Evolutionary conservation across 1,140 invertebrate genomes (phyloP), one percentile per base, ranked within the genome.

Genomic region (Drosophila pandora): DNA sequence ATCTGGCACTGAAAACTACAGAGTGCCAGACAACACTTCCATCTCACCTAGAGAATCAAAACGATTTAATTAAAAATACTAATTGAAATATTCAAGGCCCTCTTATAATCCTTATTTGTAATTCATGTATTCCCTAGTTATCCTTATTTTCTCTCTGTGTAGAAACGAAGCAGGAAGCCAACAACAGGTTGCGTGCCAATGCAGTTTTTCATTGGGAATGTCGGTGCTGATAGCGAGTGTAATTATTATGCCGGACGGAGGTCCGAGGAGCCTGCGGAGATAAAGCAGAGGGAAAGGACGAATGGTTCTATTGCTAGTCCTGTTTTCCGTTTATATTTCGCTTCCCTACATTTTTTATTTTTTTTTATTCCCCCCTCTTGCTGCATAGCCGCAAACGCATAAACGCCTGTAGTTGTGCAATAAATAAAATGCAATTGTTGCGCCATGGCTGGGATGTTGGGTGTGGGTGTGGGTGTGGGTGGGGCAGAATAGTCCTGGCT

Each of bases 361-460:
- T 63, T n/a, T 32, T 21, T 68, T 43, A 39, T 48, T 48, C 17
- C 41, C 17, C 17, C 17, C 17, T n/a, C 39, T 41, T 37, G 17
- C 17, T 37, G 3, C 30, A 21, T 25, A n/a, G 56, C 57, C 72
- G 61, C 48, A 47, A 54, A 65, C 68, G 71, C 75, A 76, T 87
- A 83, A 87, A 83, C 79, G 83, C 83, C 83, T 76, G 37, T 65
- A 73, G 83, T 76, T 83, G 79, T 88, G 83, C 83, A 88, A 88
- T 88, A 88, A 88, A 87, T 82, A 88, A 88, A 88, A 68, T 79
- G 65, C 68, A 81, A 83, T 88, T 84, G 81, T 79, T 83, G 71
- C 79, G 58, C 67, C 56, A 72, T 1, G 3, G 43, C 17, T 28
- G 55, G 23, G 9, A 30, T 6, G 13, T 13, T 13, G 12, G n/a